Evolutionary conservation across 2,888 invertebrate species (phyloP).

Genomic region (Alentia gelatinosa): DNA sequence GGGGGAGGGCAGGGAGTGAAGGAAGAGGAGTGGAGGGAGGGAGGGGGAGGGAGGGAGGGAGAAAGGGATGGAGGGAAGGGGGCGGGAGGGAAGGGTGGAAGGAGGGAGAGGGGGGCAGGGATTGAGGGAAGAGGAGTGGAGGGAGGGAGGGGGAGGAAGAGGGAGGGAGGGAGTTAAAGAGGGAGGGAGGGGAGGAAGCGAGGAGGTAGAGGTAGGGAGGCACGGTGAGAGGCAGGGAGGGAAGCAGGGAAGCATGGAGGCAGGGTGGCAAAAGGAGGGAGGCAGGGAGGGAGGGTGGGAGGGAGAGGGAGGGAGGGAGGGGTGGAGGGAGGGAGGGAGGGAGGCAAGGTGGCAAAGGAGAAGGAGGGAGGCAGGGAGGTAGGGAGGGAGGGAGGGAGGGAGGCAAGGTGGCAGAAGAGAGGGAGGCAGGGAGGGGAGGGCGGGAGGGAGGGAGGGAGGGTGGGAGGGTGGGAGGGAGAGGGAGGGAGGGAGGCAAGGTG

Average conservation of each 20-base stretch:
- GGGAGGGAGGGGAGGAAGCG: not conserved
- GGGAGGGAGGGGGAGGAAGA: not conserved
- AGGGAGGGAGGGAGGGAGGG: too few species aligned
- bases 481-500: too few species aligned
- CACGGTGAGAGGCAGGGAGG: too few species aligned
- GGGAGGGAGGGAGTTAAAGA: not conserved
- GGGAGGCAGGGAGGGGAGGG: not conserved
- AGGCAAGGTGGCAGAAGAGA: too few species aligned
- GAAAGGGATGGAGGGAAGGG: not conserved
- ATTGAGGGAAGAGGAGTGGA: not conserved
- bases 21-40: not conserved
- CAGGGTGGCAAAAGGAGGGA: not conserved
- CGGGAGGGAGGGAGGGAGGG: not conserved
- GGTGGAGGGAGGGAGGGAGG: too few species aligned
- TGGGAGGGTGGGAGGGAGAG: conserved; percentile 16
- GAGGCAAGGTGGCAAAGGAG: too few species aligned
- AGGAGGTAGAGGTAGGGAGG: not conserved
- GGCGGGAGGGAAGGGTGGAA: not conserved
- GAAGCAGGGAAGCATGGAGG: too few species aligned
- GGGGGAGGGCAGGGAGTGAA: too few species aligned
- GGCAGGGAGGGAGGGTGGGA: not conserved
- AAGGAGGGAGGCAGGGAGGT: too few species aligned
- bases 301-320: not conserved
- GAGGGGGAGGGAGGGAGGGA: not conserved
- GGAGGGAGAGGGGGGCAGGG: not conserved